Conservation (phyloP, 2,113 vertebrate genomes). For the Apaloderma vittatum region DNA sequence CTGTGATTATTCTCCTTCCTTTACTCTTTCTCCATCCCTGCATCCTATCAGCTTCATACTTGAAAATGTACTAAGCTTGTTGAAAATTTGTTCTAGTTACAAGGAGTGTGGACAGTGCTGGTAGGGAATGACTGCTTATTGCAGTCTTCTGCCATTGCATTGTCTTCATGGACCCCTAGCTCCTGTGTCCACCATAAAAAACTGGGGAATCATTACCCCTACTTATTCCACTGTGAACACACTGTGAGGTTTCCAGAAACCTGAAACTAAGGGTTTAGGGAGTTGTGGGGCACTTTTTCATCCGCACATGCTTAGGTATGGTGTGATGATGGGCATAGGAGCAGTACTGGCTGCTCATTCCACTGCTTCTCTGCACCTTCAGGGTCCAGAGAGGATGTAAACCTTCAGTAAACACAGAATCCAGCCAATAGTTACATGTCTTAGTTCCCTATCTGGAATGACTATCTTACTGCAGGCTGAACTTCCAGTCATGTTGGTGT, state of each 20-base stretch:
- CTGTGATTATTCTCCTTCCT: neutral
- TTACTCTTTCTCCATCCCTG: neutral
- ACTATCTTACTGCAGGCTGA: neutral
- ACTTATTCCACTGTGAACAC: neutral
- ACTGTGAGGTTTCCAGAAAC: neutral
- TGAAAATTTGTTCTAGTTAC: neutral
- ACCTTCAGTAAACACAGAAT: neutral
- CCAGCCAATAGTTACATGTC: neutral
- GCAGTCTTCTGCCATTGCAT: neutral
- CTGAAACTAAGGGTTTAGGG: neutral
- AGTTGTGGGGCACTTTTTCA: neutral
- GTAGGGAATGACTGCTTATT: neutral
- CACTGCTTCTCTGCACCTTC: neutral
- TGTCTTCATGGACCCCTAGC: neutral
- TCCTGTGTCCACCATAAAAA: neutral
- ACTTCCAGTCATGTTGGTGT: neutral
- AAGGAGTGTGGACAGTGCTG: neutral
- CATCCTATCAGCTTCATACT: neutral
- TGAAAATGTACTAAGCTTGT: neutral
- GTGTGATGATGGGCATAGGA: neutral
- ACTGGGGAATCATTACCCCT: accelerated
- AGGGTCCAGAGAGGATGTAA: neutral
- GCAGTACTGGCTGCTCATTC: neutral
- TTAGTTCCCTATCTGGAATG: neutral
- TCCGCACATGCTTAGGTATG: accelerated